phyloP scores from a whole-genome alignment of 2,888 invertebrate species.

The Dinocampus coccinellae region DNA sequence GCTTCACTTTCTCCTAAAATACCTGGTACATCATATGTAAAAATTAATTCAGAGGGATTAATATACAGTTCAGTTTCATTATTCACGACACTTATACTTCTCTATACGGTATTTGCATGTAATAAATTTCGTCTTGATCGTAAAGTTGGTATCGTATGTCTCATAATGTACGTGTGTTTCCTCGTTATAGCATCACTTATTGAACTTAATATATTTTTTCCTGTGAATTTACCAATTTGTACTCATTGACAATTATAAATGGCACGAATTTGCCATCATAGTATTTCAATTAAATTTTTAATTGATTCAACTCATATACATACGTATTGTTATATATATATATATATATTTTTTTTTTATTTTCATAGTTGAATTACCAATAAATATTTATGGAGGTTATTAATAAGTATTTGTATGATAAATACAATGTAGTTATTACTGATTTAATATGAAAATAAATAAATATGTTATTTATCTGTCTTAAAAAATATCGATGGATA shows the following conservation, averaged over 20 bases:
- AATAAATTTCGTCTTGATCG: constrained; percentile 81
- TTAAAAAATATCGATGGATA: not conserved
- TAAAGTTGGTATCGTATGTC: constrained; percentile 78
- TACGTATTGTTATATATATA: too few relatives aligned
- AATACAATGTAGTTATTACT: not conserved
- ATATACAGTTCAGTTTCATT: constrained; percentile 83
- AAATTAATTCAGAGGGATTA: constrained; percentile 82
- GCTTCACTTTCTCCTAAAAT: constrained; percentile 74
- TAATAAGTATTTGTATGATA: not conserved
- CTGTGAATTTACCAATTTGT: constrained; percentile 81
- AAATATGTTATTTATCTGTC: constrained; percentile 1
- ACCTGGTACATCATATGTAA: constrained; percentile 74
- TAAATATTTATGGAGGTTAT: too few relatives aligned
- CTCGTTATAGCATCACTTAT: constrained; percentile 79
- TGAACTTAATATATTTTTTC: constrained; percentile 83
- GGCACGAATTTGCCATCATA: constrained; percentile 11
- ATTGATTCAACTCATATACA: constrained; percentile 2
- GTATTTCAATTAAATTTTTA: too few relatives aligned
- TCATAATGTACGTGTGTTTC: constrained; percentile 78
- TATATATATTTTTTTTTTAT: not conserved
- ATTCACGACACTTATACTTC: constrained; percentile 78
- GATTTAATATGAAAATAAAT: not conserved
- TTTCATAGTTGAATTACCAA: not conserved
- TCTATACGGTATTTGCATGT: constrained; percentile 76
- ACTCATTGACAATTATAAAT: constrained; percentile 67